phyloP scores from a whole-genome alignment of 2,888 invertebrate species.

The Scaptomyza polygonia region DNA sequence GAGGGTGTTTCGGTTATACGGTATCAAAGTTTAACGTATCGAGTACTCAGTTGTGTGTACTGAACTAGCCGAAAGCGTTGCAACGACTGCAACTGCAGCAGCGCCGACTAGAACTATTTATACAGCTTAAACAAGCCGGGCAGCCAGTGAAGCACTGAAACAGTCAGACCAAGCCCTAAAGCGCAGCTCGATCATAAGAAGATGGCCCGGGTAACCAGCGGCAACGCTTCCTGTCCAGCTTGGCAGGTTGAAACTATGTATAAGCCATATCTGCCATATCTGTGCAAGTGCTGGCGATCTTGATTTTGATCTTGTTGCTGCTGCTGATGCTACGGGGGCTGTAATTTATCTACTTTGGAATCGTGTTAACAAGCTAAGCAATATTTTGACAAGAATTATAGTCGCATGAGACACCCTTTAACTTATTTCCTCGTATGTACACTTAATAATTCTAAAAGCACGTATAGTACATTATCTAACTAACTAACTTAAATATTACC shows the following conservation, averaged over 20 bases:
- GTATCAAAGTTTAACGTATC: background rate
- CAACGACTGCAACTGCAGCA: conserved; percentile 76
- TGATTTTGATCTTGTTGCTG: conserved; percentile 55
- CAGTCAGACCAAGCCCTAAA: conserved; percentile 61
- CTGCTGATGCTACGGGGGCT: conserved; percentile 10
- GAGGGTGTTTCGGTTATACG: background rate
- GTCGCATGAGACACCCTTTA: background rate
- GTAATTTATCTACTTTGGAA: conserved; percentile 69
- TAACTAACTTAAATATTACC: no score
- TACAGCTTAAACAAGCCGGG: conserved; percentile 32
- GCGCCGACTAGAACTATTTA: conserved; percentile 60
- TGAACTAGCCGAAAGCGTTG: conserved; percentile 55
- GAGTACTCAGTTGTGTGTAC: conserved; percentile 7
- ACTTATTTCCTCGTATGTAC: background rate
- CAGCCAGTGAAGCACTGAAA: conserved; percentile 2
- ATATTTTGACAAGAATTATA: background rate
- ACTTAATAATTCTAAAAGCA: no score
- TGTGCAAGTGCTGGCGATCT: conserved; percentile 51
- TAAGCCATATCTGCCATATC: conserved; percentile 28
- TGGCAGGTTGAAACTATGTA: conserved; percentile 18
- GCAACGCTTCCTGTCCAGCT: conserved; percentile 52
- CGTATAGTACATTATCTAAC: no score
- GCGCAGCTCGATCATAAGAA: conserved; percentile 65
- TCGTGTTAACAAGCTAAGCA: conserved; percentile 65
- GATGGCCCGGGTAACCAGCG: conserved; percentile 60